These are phyloP conservation scores for Oikopleura dioica DNA, from an alignment of 23 tunicate genomes.

Conservation along the genomic window DNA sequence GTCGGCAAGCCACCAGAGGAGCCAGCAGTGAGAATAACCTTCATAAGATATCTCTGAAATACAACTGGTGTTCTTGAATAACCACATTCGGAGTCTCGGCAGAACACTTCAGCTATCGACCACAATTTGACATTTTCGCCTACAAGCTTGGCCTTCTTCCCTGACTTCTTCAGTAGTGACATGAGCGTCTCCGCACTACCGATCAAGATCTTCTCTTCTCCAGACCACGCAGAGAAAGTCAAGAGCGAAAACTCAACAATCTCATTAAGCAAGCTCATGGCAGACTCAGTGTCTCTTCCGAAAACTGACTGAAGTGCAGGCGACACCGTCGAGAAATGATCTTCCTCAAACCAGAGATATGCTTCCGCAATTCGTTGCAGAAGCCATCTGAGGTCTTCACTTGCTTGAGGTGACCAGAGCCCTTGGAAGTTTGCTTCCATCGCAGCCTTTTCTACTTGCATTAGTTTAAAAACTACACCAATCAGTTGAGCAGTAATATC, in stretches of 20 bases:
- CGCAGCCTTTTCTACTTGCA: not conserved
- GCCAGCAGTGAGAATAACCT: not conserved
- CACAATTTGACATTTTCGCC: not conserved
- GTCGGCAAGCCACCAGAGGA: not conserved
- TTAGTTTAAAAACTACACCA: not conserved
- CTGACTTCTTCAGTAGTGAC: not conserved
- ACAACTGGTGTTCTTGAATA: not conserved
- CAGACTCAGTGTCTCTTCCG: not conserved
- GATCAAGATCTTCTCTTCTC: not conserved
- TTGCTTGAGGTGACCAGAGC: not conserved
- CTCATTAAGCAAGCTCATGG: not conserved
- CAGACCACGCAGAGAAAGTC: not conserved
- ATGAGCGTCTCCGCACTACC: not conserved
- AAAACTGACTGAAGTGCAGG: not conserved
- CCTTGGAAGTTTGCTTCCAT: not conserved
- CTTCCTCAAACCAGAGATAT: not conserved
- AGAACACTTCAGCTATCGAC: not conserved
- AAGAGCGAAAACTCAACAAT: not conserved
- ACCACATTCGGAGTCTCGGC: not conserved
- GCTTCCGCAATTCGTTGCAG: not conserved
- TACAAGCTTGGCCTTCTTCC: not conserved
- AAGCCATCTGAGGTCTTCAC: not conserved
- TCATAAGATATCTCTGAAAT: not conserved
- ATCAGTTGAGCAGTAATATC: not conserved
- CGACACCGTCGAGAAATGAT: not conserved